These are phyloP conservation scores for Apeltes quadracus DNA, from an alignment of 2,113 vertebrate genomes.

Conservation along the genomic window DNA sequence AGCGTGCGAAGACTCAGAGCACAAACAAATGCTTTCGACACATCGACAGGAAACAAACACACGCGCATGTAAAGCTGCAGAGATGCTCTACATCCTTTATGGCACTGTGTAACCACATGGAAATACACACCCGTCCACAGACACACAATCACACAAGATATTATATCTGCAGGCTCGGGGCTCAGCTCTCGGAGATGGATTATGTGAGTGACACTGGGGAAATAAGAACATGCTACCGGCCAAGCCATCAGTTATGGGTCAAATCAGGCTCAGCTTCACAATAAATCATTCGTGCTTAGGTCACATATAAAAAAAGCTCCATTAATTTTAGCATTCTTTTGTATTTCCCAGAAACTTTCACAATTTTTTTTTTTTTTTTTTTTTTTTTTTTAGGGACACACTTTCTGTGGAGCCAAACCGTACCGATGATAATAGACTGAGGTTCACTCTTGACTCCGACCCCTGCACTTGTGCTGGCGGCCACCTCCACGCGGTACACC, in stretches of 20 bases:
- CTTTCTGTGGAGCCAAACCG: constrained; percentile 52
- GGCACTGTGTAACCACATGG: constrained; percentile 20
- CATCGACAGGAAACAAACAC: neutral
- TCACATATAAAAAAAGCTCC: constrained; percentile 47
- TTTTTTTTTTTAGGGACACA: no score
- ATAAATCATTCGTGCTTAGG: constrained; percentile 68
- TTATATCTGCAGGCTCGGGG: constrained; percentile 49
- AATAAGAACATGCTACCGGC: constrained; percentile 79
- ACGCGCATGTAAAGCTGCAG: neutral
- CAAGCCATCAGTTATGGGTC: constrained; percentile 81
- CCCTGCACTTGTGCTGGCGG: constrained; percentile 95
- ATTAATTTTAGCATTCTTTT: constrained; percentile 19
- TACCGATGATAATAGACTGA: constrained; percentile 93
- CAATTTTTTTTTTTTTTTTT: no score
- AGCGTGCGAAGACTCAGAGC: constrained; percentile 42
- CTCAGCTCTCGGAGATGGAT: constrained; percentile 72
- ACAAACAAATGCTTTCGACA: constrained; percentile 36
- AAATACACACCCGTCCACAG: constrained; percentile 25
- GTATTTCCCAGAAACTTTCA: constrained; percentile 3
- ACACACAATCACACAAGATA: constrained; percentile 47
- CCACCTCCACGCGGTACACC: constrained; percentile 94
- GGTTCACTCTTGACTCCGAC: constrained; percentile 96
- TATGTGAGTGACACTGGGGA: constrained; percentile 79
- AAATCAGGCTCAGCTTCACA: constrained; percentile 70
- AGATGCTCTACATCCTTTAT: constrained; percentile 12